These are phyloP conservation scores for Idaea straminata DNA, from an alignment of 2,888 invertebrate species.

Conservation along the genomic window DNA sequence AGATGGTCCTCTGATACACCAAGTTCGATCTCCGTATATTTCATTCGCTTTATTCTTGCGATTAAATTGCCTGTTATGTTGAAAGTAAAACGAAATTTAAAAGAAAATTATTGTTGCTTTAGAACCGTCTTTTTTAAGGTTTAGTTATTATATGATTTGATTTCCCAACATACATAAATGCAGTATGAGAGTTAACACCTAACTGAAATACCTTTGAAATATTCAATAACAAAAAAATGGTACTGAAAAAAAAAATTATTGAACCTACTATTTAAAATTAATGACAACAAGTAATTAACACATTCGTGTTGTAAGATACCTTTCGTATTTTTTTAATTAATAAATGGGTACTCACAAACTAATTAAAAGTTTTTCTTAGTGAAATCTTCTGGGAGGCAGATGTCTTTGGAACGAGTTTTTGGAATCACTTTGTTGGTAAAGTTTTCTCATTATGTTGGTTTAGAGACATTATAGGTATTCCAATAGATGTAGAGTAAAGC, in stretches of 20 bases:
- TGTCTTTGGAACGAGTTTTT: conserved; percentile 20
- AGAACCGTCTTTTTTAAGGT: not conserved
- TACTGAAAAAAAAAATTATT: no score
- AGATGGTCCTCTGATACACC: conserved; percentile 3
- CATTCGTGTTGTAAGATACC: not conserved
- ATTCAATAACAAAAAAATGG: no score
- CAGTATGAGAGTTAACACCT: no score
- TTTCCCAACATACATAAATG: not conserved
- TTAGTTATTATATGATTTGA: not conserved
- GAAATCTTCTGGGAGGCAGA: conserved; percentile 20
- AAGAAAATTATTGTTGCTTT: not conserved
- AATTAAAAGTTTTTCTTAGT: conserved; percentile 25
- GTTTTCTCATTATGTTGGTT: conserved; percentile 26
- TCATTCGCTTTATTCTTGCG: not conserved
- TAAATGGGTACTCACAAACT: conserved; percentile 16
- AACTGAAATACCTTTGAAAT: no score
- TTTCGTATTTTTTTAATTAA: not conserved
- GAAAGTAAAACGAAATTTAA: not conserved
- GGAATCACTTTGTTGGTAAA: conserved; percentile 20
- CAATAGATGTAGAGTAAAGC: conserved; percentile 1
- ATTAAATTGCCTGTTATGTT: not conserved
- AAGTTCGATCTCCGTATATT: not conserved
- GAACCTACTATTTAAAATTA: not conserved
- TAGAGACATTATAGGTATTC: conserved; percentile 16
- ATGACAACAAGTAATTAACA: not conserved